Conservation (phyloP, 2,888 invertebrate species). For the Tetragonisca angustula region DNA sequence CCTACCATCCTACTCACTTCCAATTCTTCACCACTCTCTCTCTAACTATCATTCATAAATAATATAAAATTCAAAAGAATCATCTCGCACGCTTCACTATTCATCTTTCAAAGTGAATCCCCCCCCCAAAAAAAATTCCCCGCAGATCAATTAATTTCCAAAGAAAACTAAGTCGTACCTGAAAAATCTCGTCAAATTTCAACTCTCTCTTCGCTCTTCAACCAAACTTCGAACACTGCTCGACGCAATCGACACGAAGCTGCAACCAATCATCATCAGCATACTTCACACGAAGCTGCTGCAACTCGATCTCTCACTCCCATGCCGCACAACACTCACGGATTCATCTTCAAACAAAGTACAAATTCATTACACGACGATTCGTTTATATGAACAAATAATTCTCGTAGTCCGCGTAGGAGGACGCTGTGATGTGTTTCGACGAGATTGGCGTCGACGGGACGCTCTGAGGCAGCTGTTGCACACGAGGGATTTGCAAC, state of each 20-base stretch:
- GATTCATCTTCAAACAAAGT: background rate
- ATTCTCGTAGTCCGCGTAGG: constrained; percentile 88
- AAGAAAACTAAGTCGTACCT: background rate
- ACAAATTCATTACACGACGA: background rate
- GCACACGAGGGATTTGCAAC: constrained; percentile 67
- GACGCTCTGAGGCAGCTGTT: constrained; percentile 80
- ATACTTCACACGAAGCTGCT: background rate
- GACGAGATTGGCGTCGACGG: constrained; percentile 81
- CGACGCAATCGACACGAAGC: background rate
- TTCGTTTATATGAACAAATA: constrained; percentile 87
- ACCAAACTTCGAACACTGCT: constrained; percentile 40
- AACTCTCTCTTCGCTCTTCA: background rate
- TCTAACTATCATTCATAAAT: constrained; percentile 13
- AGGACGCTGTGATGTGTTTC: constrained; percentile 79
- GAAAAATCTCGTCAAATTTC: background rate
- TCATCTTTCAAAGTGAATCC: too few species aligned
- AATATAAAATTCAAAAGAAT: constrained; percentile 21
- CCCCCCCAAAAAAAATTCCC: too few species aligned
- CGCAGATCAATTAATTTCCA: too few species aligned
- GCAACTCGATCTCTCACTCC: background rate
- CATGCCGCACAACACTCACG: background rate
- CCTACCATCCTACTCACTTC: background rate
- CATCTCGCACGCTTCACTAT: background rate
- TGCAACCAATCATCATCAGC: too few species aligned
- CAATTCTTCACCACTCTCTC: background rate